phyloP scores from a whole-genome alignment of 2,797 vertebrate species.

The Pseudomugil gertrudae region DNA sequence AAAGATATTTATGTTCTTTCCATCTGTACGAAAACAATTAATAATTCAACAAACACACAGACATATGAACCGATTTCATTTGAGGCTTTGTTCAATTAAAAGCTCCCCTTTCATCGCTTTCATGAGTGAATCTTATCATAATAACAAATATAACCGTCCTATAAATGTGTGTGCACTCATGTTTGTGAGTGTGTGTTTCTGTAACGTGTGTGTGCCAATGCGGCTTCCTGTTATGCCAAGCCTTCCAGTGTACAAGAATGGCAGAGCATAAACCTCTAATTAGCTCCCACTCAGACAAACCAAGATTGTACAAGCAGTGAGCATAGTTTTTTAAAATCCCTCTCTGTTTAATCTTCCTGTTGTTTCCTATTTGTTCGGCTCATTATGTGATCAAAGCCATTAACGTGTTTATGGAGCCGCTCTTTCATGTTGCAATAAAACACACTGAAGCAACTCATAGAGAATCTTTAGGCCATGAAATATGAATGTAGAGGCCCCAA shows the following conservation, averaged over 20 bases:
- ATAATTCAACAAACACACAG: conserved; percentile 32
- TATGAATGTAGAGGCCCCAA: conserved; percentile 55
- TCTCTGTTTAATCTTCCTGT: conserved; percentile 69
- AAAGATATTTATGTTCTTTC: not conserved
- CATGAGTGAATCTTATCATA: conserved; percentile 89
- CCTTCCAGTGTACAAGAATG: conserved; percentile 49
- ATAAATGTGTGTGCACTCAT: not conserved
- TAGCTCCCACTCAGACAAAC: conserved; percentile 63
- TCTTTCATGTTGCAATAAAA: conserved; percentile 76
- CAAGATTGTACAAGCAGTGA: conserved; percentile 50
- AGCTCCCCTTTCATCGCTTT: conserved; percentile 84
- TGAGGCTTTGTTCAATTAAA: conserved; percentile 92
- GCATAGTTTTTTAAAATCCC: conserved; percentile 38
- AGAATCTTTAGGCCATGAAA: conserved; percentile 60
- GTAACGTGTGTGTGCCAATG: conserved; percentile 64
- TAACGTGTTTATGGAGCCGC: conserved; percentile 72
- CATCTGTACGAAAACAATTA: not conserved
- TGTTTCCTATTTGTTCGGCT: conserved; percentile 78
- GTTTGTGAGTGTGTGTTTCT: conserved; percentile 21
- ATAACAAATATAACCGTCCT: conserved; percentile 87
- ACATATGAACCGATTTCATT: conserved; percentile 80
- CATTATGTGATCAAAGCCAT: conserved; percentile 79
- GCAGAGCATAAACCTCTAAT: conserved; percentile 65
- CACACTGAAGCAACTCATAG: conserved; percentile 59
- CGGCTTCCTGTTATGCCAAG: conserved; percentile 56